Evolutionary conservation across 1,140 invertebrate genomes (phyloP).

Genomic region (Gryllus bimaculatus): DNA sequence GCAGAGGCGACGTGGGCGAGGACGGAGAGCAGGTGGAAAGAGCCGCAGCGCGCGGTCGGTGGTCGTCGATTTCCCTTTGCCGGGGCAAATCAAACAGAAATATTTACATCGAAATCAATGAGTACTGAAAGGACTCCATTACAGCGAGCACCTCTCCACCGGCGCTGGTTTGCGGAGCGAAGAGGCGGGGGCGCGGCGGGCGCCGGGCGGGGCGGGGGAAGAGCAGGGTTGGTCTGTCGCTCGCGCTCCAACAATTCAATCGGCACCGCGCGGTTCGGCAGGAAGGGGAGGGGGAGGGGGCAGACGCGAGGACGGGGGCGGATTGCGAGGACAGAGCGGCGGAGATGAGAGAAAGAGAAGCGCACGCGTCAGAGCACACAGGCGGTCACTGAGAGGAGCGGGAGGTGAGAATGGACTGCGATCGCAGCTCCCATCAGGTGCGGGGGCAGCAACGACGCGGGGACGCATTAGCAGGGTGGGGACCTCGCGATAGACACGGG

Average conservation of each 20-base stretch:
- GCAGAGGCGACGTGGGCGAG: not conserved
- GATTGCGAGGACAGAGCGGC: too few relatives aligned
- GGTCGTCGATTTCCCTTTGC: not conserved
- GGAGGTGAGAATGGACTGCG: too few relatives aligned
- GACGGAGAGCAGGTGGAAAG: not conserved
- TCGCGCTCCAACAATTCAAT: not conserved
- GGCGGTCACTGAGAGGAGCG: too few relatives aligned
- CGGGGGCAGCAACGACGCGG: too few relatives aligned
- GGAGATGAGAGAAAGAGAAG: not conserved
- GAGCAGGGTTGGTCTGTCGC: too few relatives aligned
- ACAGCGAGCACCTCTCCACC: not conserved
- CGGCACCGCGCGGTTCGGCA: too few relatives aligned
- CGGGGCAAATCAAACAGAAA: not conserved
- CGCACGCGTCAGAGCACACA: not conserved
- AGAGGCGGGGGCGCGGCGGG: not conserved
- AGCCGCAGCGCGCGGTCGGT: not conserved
- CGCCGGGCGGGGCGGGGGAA: too few relatives aligned
- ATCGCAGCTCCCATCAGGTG: too few relatives aligned
- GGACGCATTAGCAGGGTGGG: too few relatives aligned
- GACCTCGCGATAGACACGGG: too few relatives aligned
- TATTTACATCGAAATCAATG: constrained; percentile 5
- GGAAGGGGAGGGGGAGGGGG: too few relatives aligned
- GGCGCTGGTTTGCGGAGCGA: not conserved
- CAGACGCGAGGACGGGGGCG: too few relatives aligned
- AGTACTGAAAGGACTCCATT: constrained; percentile 4